These are phyloP conservation scores for Fregetta grallaria DNA, from an alignment of 2,113 vertebrate genomes.

Conservation along the genomic window DNA sequence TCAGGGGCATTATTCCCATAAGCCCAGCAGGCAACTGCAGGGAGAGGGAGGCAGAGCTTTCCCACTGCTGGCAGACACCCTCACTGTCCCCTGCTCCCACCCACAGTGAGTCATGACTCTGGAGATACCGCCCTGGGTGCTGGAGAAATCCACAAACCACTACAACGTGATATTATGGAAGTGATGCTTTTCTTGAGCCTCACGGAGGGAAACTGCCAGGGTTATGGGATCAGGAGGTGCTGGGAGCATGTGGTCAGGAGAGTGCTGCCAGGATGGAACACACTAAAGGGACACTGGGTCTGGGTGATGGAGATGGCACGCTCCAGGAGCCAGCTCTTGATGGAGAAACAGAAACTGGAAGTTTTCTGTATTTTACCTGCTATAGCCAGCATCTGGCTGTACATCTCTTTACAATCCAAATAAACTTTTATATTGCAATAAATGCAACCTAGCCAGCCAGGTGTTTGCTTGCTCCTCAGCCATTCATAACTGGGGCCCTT, in stretches of 20 bases:
- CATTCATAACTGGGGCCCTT: rapidly evolving
- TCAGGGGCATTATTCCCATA: background rate
- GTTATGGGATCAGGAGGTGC: background rate
- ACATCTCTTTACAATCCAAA: background rate
- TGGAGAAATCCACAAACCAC: background rate
- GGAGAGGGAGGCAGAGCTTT: background rate
- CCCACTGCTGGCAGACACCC: background rate
- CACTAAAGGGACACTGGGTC: background rate
- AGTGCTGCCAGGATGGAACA: background rate
- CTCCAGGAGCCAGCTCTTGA: background rate
- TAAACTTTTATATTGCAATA: background rate
- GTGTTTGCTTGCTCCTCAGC: background rate
- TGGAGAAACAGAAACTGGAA: background rate
- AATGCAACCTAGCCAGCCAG: background rate
- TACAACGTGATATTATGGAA: background rate
- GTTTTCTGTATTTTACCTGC: background rate
- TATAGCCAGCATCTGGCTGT: background rate
- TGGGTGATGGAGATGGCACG: rapidly evolving
- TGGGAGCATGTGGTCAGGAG: background rate
- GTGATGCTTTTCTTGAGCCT: background rate
- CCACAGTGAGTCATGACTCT: background rate
- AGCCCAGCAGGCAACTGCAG: background rate
- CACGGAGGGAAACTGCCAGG: background rate
- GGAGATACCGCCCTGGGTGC: background rate
- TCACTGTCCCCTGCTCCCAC: background rate